Evolutionary conservation across 2,888 invertebrate genomes (phyloP), one percentile per base, ranked within the genome.

Genomic region (Thymelicus lineola): DNA sequence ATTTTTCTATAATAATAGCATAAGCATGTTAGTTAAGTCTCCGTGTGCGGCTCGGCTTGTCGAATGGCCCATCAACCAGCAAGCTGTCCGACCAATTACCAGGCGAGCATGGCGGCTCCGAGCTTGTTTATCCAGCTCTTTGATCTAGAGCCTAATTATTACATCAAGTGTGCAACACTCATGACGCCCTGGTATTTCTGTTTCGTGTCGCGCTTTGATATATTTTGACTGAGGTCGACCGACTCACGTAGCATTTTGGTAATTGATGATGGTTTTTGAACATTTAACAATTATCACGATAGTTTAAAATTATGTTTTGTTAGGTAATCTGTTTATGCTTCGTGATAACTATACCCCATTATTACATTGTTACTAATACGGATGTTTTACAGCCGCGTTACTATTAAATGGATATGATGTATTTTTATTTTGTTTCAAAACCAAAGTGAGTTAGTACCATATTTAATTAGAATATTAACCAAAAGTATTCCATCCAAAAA

Each of bases 141-240:
- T 89, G 89, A 89, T 89, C 87, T 82, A 77, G 70, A 71, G 75
- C 77, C 83, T 83, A 87, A 89, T 87, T 87, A 87, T 85, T 82
- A 82, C 85, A 87, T 85, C 84, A 85, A 80, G 81, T 82, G 75
- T 80, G 79, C 79, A 58, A 61, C 71, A 77, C 80, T 82, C 81
- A 82, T 85, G 83, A 79, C 77, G 80, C 78, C 77, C 83, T 86
- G 85, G 84, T 85, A 85, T 84, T 85, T 82, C 83, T 84, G 81
- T 75, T 81, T 80, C 79, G 77, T 84, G 82, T 84, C 82, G 79
- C 79, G 70, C 73, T 78, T 63, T 69, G 68, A 69, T 69, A 68
- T 62, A 62, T 68, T 74, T 73, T 48, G 62, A 69, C 55, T 46
- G 68, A 57, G 68, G 63, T 63, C 68, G 68, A 63, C 68, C 38